Evolutionary conservation across 2,797 vertebrate species (phyloP).

Genomic region (Schizopygopsis malacanthus): DNA sequence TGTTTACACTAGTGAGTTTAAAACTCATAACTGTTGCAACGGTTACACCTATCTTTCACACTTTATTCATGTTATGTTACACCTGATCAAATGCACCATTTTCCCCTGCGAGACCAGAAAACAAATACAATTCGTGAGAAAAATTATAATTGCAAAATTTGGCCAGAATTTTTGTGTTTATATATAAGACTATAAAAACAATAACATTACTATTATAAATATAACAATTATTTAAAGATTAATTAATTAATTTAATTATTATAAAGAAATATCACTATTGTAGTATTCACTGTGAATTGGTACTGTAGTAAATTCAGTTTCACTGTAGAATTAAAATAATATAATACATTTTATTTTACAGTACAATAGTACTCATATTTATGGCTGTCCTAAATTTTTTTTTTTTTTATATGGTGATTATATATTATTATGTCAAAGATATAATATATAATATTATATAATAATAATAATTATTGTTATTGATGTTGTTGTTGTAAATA

Average conservation of each 20-base stretch:
- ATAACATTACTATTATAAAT: not conserved
- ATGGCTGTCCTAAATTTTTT: not conserved
- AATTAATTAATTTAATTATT: too few relatives aligned
- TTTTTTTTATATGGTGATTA: not conserved
- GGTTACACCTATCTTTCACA: too few relatives aligned
- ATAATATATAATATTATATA: too few relatives aligned
- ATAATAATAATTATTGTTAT: not conserved
- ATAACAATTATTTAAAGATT: not conserved
- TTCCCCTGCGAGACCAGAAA: not conserved
- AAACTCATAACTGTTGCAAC: too few relatives aligned
- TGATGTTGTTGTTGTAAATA: too few relatives aligned
- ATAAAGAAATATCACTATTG: too few relatives aligned
- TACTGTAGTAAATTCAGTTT: not conserved
- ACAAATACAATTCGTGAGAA: too few relatives aligned
- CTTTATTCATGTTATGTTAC: not conserved
- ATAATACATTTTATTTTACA: not conserved
- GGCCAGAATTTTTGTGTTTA: not conserved
- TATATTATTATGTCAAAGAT: not conserved
- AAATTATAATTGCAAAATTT: not conserved
- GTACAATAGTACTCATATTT: not conserved
- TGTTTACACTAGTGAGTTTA: too few relatives aligned
- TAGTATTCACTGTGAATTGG: too few relatives aligned
- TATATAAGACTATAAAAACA: not conserved
- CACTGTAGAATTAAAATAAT: not conserved
- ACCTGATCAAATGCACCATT: not conserved